Percentiles rank a stretch among this genome's conserved stretches.
Conservation (phyloP, 2,113 vertebrate genomes). For the Tichodroma muraria region DNA sequence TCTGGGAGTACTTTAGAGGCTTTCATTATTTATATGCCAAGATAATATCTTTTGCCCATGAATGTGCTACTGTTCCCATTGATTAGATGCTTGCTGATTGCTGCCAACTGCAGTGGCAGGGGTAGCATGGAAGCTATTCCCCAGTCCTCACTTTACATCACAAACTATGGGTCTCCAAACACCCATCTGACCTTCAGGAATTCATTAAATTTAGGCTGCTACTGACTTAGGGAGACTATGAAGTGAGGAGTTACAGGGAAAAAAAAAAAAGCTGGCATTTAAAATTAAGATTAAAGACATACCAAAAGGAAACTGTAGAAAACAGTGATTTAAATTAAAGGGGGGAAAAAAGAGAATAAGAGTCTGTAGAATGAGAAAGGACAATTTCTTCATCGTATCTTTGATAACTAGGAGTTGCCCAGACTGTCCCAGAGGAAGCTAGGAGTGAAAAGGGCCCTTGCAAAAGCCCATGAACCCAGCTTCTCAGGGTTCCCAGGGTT, state of each 20-base stretch:
- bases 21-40: slow-evolving; percentile 62
- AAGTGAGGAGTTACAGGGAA: background rate
- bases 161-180: background rate
- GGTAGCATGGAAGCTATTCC: background rate
- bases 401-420: background rate
- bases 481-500: background rate
- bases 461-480: fast-evolving
- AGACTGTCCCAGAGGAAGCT: background rate
- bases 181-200: slow-evolving; percentile 8
- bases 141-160: background rate
- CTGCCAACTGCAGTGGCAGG: slow-evolving; percentile 34
- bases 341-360: background rate
- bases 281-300: background rate
- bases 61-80: slow-evolving; percentile 67
- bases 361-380: background rate
- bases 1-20: slow-evolving; percentile 63
- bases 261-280: background rate
- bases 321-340: background rate
- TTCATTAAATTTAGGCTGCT: background rate
- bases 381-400: background rate
- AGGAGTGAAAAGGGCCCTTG: background rate
- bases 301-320: background rate
- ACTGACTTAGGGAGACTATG: background rate
- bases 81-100: slow-evolving; percentile 53
- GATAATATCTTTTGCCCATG: slow-evolving; percentile 59